Evolutionary conservation across 92 coral and sea anemone species (phyloP), one percentile per base, ranked within the genome.

Genomic region (Bergia puertoricense): DNA sequence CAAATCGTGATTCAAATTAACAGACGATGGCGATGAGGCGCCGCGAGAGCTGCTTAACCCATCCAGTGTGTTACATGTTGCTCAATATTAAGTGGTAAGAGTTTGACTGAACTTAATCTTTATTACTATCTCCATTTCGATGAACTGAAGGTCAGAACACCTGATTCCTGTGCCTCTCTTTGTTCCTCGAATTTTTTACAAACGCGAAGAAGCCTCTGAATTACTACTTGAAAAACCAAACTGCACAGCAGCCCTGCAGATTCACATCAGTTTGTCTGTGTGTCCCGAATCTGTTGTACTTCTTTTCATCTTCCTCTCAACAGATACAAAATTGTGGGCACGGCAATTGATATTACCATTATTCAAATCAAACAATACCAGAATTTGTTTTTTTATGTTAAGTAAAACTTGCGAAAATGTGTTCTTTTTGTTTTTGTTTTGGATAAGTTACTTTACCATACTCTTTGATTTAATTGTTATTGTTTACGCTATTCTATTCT

Each of bases 1-100:
- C 15, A 41, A 1, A 1, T 8, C 30, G 65, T 74, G 68, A 4
- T 85, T n/a, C 71, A 51, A 44, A 68, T 81, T 51, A 41, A 22
- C 67, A 93, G 98, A 95, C 98, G 43, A 95, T 95, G 98, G 98
- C 98, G 1, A 92, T 93, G 81, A 91, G 93, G 54, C 92, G 98
- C 2, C 91, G 98, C 38, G 98, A 95, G 83, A 95, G 90, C 88
- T 95, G 98, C 69, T 87, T 95, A 54, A 95, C 98, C 0, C 98
- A 95, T 44, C 98, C 98, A 5, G 98, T 95, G 76, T 95, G 98
- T 77, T 95, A 90, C 86, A 87, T 92, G 39, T 87, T 95, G 74
- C 92, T 95, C 93, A 89, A 90, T 51, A 88, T 92, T 42, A 95
- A 95, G 76, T 95, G 98, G 98, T 95, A 77, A 91, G 90, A 2